Conservation (phyloP, 2,888 invertebrate species). For the Ditylenchus weischeri region DNA sequence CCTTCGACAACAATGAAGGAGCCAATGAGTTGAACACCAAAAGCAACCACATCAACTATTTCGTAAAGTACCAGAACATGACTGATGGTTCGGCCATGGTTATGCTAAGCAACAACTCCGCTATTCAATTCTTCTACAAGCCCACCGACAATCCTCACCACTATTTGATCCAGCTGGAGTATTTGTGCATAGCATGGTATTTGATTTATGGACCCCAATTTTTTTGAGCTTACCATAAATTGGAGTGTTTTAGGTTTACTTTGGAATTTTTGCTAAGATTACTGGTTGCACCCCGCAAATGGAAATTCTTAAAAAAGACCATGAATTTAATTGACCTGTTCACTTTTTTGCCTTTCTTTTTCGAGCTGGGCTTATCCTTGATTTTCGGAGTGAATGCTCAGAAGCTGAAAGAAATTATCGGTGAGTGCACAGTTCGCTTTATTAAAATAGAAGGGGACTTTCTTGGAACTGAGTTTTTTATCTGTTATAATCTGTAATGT, state of each 20-base stretch:
- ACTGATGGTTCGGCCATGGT: not conserved
- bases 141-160: slow-evolving; percentile 51
- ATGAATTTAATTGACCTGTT: slow-evolving; percentile 56
- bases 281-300: slow-evolving; percentile 45
- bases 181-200: slow-evolving; percentile 56
- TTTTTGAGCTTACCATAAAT: not conserved
- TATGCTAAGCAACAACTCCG: not conserved
- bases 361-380: slow-evolving; percentile 48
- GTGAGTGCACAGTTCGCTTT: slow-evolving; percentile 23
- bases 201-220: not conserved
- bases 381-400: slow-evolving; percentile 49
- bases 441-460: too few relatives aligned
- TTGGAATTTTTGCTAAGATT: slow-evolving; percentile 30
- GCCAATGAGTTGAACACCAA: slow-evolving; percentile 4
- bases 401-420: slow-evolving; percentile 50
- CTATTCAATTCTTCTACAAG: slow-evolving; percentile 33
- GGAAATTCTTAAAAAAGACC: slow-evolving; percentile 44
- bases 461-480: too few relatives aligned
- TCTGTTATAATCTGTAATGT: too few relatives aligned
- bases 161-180: slow-evolving; percentile 46
- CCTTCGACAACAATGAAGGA: slow-evolving; percentile 28
- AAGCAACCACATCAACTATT: slow-evolving; percentile 34
- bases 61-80: slow-evolving; percentile 10
- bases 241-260: not conserved
- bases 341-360: slow-evolving; percentile 56